phyloP scores from a whole-genome alignment of 2,888 invertebrate genomes.

The Dusona sp. region DNA sequence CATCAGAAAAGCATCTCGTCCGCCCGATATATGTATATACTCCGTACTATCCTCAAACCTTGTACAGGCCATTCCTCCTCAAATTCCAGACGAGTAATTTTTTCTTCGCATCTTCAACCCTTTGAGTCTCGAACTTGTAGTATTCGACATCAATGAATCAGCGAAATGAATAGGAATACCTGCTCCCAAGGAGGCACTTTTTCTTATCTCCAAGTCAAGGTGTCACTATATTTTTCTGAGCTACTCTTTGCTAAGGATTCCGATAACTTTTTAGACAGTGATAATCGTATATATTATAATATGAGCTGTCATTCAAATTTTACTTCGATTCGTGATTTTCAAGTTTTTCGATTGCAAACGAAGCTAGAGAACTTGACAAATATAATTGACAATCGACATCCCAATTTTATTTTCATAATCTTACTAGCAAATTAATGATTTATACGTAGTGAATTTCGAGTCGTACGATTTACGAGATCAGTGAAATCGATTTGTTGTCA shows the following conservation, averaged over 20 bases:
- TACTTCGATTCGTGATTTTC: background rate
- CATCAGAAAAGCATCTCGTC: constrained; percentile 36
- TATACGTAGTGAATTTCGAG: too few species aligned
- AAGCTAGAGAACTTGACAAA: background rate
- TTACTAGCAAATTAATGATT: too few species aligned
- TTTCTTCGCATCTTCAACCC: background rate
- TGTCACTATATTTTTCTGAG: background rate
- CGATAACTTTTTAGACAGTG: background rate
- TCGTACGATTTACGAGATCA: background rate
- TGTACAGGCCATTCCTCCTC: constrained; percentile 8
- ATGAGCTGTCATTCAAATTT: background rate
- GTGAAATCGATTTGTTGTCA: background rate
- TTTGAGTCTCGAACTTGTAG: background rate
- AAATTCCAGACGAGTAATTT: background rate
- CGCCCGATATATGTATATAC: constrained; percentile 3
- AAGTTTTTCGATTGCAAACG: background rate
- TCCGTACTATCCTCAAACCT: background rate
- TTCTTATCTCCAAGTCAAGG: background rate
- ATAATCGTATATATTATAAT: background rate
- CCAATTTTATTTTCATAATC: too few species aligned
- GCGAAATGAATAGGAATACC: background rate
- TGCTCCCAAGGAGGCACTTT: background rate
- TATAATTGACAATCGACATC: too few species aligned
- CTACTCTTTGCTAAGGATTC: background rate
- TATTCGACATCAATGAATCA: background rate